Evolutionary conservation across 1,140 invertebrate species (phyloP), one percentile per base, ranked within the genome.

Genomic region (Cotesia chilonis): DNA sequence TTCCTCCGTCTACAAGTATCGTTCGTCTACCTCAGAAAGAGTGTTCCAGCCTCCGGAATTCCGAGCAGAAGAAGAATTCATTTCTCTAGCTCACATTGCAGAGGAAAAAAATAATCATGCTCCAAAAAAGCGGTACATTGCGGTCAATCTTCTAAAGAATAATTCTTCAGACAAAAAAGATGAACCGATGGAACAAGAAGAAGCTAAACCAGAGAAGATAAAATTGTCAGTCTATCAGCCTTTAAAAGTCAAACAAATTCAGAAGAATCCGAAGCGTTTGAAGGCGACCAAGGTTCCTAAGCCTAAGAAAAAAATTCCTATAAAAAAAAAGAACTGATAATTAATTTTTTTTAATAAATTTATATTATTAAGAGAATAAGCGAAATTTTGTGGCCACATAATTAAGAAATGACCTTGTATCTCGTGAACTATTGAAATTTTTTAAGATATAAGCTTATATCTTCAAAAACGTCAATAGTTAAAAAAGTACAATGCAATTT

Each of bases 181-280:
- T 35, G 4, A 71, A 75, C 7, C 71, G 6, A 51, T 52, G 20
- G 0, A 20, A 10, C 54, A 52, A 0, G 9, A 57, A 20, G 72
- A 68, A 70, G 28, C 20, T 4, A 17, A 74, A 69, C 69, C 73
- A 9, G 28, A 17, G 52, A 66, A n/a, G 4, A 74, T 1, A n/a
- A 65, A 75, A 77, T 71, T 14, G 76, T n/a, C 14, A 14, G 73
- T 3, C 4, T 87, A 87, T 75, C 52, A 82, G 60, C 76, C 84
- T 17, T 65, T 87, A 2, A 87, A 83, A 81, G 78, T 87, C 4
- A 85, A 83, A 77, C 77, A 82, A 20, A 63, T 84, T 41, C 78
- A 80, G 71, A 82, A 82, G 41, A 86, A 82, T 71, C 41, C 41
- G 12, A 82, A 81, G 73, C 76, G 85, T 67, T 35, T 63, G 6